Percentiles rank a stretch among this genome's conserved stretches.
phyloP scores from a whole-genome alignment of 2,888 invertebrate species.

The Diogma glabrata region DNA sequence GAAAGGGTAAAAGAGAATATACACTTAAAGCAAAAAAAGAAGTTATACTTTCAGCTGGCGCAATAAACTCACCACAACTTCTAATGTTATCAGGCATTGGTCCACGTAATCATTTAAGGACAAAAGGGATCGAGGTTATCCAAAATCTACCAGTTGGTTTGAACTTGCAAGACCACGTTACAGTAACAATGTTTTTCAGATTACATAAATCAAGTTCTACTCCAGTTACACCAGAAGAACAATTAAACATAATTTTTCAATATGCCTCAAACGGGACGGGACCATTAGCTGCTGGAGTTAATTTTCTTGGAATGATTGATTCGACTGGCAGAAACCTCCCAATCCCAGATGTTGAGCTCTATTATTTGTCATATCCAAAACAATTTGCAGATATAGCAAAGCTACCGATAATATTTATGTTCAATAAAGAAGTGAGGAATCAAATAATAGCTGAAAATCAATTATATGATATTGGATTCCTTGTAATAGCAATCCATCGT shows the following conservation, averaged over 20 bases:
- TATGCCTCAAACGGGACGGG: constrained; percentile 42
- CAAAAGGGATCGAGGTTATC: constrained; percentile 22
- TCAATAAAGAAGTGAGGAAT: constrained; percentile 4
- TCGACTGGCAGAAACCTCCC: constrained; percentile 26
- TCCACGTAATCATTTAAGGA: constrained; percentile 21
- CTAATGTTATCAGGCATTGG: constrained; percentile 33
- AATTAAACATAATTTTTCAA: constrained; percentile 27
- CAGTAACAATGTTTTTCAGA: constrained; percentile 34
- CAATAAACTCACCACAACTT: constrained; percentile 30
- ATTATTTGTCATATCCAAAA: constrained; percentile 30
- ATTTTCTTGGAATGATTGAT: constrained; percentile 23
- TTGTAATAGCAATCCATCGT: constrained; percentile 25
- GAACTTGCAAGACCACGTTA: constrained; percentile 70
- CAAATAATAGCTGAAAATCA: not conserved
- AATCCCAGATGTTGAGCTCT: constrained; percentile 41
- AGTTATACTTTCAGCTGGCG: constrained; percentile 30
- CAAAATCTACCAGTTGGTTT: constrained; percentile 44
- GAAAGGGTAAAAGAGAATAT: constrained; percentile 18
- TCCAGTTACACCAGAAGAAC: constrained; percentile 13
- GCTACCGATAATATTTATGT: no score
- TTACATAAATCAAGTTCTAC: constrained; percentile 31
- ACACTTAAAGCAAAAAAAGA: constrained; percentile 23
- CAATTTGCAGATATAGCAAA: constrained; percentile 25
- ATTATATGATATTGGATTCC: constrained; percentile 17
- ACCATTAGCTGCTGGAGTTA: constrained; percentile 31